phyloP scores from a whole-genome alignment of 2,113 vertebrate genomes.

The Chelonoidis abingdonii region DNA sequence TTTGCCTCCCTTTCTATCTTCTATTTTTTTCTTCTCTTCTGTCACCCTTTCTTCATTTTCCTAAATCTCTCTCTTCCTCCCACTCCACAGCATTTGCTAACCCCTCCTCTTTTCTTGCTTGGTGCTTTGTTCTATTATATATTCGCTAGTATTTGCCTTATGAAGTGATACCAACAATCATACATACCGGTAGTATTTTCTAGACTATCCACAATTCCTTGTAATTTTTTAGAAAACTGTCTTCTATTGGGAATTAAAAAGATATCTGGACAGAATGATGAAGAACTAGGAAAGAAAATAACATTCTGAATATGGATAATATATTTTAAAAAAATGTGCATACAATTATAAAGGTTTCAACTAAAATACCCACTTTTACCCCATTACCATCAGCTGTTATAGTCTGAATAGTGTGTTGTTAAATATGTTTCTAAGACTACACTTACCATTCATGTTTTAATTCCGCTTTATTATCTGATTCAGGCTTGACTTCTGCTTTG shows the following conservation, averaged over 20 bases:
- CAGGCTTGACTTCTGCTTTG: neutral
- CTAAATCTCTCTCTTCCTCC: neutral
- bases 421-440: neutral
- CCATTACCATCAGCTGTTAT: neutral
- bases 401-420: neutral
- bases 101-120: neutral
- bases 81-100: neutral
- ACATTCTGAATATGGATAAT: neutral
- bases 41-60: neutral
- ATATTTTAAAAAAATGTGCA: neutral
- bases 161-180: neutral
- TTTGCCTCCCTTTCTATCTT: neutral
- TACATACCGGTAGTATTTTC: constrained; percentile 75
- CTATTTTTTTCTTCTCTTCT: neutral
- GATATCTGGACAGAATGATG: constrained; percentile 49
- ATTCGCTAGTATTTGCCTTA: neutral
- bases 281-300: constrained; percentile 48
- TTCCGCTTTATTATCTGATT: neutral
- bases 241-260: constrained; percentile 66
- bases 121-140: neutral
- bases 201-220: constrained; percentile 70
- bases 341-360: neutral
- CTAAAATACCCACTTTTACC: neutral
- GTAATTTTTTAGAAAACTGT: constrained; percentile 70
- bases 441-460: constrained; percentile 43